Conservation (phyloP, 2,113 vertebrate species). For the Sigmodon hispidus region DNA sequence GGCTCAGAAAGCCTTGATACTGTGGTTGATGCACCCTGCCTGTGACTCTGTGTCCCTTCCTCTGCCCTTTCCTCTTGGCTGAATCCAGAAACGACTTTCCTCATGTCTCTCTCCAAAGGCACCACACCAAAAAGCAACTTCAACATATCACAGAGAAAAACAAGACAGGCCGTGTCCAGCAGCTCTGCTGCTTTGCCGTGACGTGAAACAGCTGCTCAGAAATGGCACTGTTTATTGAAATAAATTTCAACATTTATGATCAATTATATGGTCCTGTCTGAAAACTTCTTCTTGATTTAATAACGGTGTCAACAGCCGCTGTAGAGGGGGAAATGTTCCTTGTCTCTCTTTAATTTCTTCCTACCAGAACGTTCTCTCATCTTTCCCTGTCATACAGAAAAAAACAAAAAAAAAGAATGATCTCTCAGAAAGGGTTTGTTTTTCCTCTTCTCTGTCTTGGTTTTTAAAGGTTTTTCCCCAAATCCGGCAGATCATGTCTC, state of each 20-base stretch:
- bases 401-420: slow-evolving; percentile 48
- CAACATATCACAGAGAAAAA: slow-evolving; percentile 1
- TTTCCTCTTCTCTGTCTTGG: slow-evolving; percentile 40
- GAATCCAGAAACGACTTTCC: not conserved
- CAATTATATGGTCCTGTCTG: slow-evolving; percentile 45
- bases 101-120: not conserved
- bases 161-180: not conserved
- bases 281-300: not conserved
- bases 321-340: slow-evolving; percentile 14
- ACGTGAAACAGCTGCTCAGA: slow-evolving; percentile 64
- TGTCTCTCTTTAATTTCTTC: not conserved
- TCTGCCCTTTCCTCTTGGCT: too few species aligned
- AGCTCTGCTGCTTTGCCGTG: not conserved
- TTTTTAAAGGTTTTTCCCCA: slow-evolving; percentile 72
- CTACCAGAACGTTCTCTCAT: slow-evolving; percentile 9
- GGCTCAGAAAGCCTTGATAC: not conserved
- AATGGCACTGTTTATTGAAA: slow-evolving; percentile 66
- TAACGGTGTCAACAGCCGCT: not conserved
- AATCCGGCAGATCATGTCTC: slow-evolving; percentile 75
- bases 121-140: not conserved
- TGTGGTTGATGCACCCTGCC: fast-evolving
- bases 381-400: not conserved
- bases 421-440: not conserved
- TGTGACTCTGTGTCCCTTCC: not conserved
- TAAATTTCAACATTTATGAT: slow-evolving; percentile 60